Evolutionary conservation across 2,888 invertebrate genomes (phyloP), one percentile per base, ranked within the genome.

Genomic region (Tiphia femorata): DNA sequence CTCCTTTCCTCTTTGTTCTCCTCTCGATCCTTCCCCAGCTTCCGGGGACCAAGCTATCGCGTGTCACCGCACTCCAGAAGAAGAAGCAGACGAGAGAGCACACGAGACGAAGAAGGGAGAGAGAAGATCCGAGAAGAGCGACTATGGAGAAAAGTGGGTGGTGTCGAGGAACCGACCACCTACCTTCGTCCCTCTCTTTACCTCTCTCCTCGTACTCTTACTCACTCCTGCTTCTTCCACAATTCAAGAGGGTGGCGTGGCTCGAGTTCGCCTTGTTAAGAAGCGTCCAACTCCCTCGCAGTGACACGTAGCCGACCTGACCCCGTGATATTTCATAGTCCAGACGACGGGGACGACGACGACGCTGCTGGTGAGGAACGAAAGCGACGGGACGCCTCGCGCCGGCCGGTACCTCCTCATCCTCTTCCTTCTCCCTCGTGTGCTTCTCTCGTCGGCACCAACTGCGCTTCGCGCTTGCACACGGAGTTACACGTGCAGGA

Each of bases 251-350:
- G n/a, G n/a, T n/a, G n/a, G n/a, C n/a, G 58, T 47, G 64, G 53
- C 56, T 60, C 49, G 60, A 55, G 64, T 72, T 65, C 54, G 51
- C 59, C 71, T 70, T 63, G 71, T 71, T 71, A 68, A 61, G 61
- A 63, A 59, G 60, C 48, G 56, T 42, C 38, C 62, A 38, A 54
- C 51, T 58, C 48, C 64, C 58, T 55, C 46, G 50, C 67, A 41
- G 56, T 59, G 61, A 58, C 67, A 52, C 57, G 55, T 62, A 58
- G 58, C 54, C 44, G 54, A 62, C 60, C 61, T 53, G 62, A 70
- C 67, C 69, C 50, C 47, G 58, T 62, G 67, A 67, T 70, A 70
- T 70, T 70, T 70, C 70, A 70, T 65, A 63, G 55, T 43, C 62
- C 64, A 55, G 58, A 47, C 47, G 48, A 38, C 16, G 17, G 27